Evolutionary conservation across 2,113 vertebrate genomes (phyloP), one percentile per base, ranked within the genome.

Genomic region (Petrocephalus zakoni): DNA sequence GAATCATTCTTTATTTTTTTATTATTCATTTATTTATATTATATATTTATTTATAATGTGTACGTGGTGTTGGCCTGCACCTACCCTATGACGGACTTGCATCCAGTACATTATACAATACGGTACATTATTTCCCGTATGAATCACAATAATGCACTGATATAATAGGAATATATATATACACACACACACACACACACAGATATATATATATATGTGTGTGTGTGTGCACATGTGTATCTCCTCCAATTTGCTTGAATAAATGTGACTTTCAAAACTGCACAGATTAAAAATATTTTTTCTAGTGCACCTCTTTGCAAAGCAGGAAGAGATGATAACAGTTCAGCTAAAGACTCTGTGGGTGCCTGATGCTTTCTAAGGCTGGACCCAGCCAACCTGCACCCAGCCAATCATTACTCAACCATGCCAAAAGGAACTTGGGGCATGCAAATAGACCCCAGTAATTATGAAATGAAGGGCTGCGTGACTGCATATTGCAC

Each of bases 381-480:
- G n/a, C 55, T 47, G 55, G 21, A 58, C 29, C 21, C 52, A 29
- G 25, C 25, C 47, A 55, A 17, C 49, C 51, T 68, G 61, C 61
- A 29, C 11, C 25, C 51, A 21, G 15, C 21, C 37, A 61, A 56
- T 37, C 19, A 42, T 88, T 58, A 64, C 52, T 83, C 78, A 61
- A 84, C 51, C 15, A 53, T 25, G 88, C 88, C 47, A 58, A 49
- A 49, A 34, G 61, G 42, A 89, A 89, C 64, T 51, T 88, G 88
- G 25, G 88, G 85, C 89, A 87, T 89, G 72, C 89, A 91, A 88
- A 92, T 89, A 88, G 78, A 89, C 85, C 84, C 81, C 89, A 82
- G 91, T 92, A 91, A 92, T 92, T 92, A 92, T 88, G 87, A 81
- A 82, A 85, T 81, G 61, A 90, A 86, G 85, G 29, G 64, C 47